Evolutionary conservation across 2,888 invertebrate species (phyloP).

Genomic region (Sarcophaga subvicina): DNA sequence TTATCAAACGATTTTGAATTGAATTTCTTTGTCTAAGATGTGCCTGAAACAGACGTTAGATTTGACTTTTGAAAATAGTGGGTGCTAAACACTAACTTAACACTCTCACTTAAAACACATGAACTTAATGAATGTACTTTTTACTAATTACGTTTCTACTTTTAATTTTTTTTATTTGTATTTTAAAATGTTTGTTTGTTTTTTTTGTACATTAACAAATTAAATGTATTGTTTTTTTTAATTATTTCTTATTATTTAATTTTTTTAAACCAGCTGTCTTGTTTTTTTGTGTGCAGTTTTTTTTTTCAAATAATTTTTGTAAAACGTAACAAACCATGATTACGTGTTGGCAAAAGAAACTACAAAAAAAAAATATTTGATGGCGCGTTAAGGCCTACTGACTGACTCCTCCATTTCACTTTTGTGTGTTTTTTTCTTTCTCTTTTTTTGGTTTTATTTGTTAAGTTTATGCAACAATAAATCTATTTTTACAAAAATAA

Average conservation of each 20-base stretch:
- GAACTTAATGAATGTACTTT: no score
- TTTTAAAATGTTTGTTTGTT: no score
- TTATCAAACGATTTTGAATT: no score
- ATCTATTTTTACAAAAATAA: slow-evolving; percentile 45
- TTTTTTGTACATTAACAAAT: not conserved
- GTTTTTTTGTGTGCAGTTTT: not conserved
- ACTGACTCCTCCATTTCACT: slow-evolving; percentile 27
- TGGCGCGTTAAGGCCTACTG: slow-evolving; percentile 47
- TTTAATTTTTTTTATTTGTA: no score
- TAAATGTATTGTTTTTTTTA: not conserved
- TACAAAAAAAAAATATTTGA: not conserved
- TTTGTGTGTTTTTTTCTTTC: not conserved
- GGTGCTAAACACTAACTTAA: no score
- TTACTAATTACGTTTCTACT: no score
- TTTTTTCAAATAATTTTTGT: not conserved
- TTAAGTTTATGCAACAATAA: slow-evolving; percentile 55
- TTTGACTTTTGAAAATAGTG: no score
- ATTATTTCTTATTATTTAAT: not conserved
- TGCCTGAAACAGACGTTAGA: no score
- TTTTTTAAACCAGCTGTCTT: not conserved
- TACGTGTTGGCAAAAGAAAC: not conserved
- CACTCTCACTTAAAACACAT: no score
- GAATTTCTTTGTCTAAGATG: no score
- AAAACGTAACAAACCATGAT: not conserved
- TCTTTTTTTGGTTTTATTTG: slow-evolving; percentile 5